phyloP scores from a whole-genome alignment of 2,113 vertebrate genomes.

The Recurvirostra avosetta region DNA sequence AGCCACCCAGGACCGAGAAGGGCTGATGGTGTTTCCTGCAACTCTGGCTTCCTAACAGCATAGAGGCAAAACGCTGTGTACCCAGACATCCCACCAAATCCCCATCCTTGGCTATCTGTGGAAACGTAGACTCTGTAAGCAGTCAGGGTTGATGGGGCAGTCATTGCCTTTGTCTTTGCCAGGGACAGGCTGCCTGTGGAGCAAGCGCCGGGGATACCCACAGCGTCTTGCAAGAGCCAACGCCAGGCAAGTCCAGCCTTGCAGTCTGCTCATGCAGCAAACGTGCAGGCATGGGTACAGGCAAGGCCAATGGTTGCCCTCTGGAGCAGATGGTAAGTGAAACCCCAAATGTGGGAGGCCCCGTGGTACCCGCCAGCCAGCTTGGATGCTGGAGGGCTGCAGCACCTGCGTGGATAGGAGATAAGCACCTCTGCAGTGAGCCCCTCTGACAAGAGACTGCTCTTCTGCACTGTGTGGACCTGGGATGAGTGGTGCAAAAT shows the following conservation, averaged over 20 bases:
- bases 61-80: rapidly evolving
- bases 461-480: background rate
- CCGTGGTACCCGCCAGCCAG: rapidly evolving
- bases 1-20: background rate
- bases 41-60: background rate
- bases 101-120: background rate
- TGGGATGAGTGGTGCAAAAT: background rate
- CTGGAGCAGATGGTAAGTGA: background rate
- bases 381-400: rapidly evolving
- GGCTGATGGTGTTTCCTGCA: background rate
- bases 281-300: rapidly evolving
- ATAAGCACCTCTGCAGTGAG: background rate
- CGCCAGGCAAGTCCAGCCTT: rapidly evolving
- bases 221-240: rapidly evolving
- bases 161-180: background rate
- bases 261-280: rapidly evolving
- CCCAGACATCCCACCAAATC: background rate
- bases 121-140: background rate
- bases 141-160: background rate
- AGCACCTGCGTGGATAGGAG: rapidly evolving
- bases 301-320: rapidly evolving
- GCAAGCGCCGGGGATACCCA: rapidly evolving
- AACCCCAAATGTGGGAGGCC: background rate
- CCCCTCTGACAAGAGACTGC: background rate
- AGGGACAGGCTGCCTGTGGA: background rate